These are phyloP conservation scores for Strigops habroptila DNA, from an alignment of 2,113 vertebrate species.

Conservation along the genomic window DNA sequence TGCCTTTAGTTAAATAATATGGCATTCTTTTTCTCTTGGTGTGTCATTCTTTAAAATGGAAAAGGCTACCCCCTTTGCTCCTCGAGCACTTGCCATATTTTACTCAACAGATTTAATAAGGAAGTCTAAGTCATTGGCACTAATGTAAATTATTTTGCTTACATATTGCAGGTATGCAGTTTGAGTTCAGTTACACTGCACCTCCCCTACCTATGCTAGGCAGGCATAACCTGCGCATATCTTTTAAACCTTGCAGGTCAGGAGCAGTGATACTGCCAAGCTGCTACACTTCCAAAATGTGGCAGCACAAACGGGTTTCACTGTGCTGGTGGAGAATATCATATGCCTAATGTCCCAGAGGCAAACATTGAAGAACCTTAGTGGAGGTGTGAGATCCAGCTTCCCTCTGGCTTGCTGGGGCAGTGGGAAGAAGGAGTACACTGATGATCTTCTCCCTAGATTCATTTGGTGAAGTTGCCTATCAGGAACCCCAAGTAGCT, in stretches of 20 bases:
- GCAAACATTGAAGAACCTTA: neutral
- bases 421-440: neutral
- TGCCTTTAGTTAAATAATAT: neutral
- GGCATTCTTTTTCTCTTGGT: neutral
- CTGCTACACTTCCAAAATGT: neutral
- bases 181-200: neutral
- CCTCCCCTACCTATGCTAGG: neutral
- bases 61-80: neutral
- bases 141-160: neutral
- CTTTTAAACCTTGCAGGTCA: neutral
- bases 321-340: neutral
- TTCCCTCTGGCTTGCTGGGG: neutral
- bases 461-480: neutral
- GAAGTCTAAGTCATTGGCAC: neutral
- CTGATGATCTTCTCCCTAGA: neutral
- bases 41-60: neutral
- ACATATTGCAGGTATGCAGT: neutral
- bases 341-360: neutral
- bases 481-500: neutral
- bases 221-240: neutral
- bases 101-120: neutral
- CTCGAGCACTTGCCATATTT: neutral
- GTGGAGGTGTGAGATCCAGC: neutral
- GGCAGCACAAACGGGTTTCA: fast-evolving
- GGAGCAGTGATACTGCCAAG: neutral